Evolutionary conservation across 2,888 invertebrate species (phyloP).

Genomic region (Tipula unca): DNA sequence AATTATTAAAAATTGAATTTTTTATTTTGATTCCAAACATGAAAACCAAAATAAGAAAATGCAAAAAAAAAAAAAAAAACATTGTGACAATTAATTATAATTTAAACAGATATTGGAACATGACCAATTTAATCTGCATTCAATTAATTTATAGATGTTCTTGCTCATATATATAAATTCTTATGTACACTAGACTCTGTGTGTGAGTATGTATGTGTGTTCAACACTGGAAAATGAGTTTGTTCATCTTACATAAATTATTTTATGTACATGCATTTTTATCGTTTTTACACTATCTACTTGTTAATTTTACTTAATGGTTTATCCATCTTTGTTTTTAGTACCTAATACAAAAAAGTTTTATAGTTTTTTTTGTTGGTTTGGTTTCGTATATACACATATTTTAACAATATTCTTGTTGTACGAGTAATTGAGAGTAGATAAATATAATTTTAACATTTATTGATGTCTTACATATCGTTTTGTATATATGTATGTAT

Average conservation of each 20-base stretch:
- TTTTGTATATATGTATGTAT: neutral
- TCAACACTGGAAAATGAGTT: neutral
- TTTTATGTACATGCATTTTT: neutral
- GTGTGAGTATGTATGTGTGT: no score
- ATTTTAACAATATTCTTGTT: neutral
- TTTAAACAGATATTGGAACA: neutral
- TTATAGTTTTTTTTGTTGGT: neutral
- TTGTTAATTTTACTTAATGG: neutral
- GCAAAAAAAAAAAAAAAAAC: neutral
- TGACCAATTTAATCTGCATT: neutral
- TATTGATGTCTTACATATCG: no score
- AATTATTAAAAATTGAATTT: neutral
- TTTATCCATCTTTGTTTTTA: neutral
- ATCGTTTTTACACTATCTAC: neutral
- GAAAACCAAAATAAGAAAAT: neutral
- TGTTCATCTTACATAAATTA: neutral
- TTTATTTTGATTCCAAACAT: neutral
- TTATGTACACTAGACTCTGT: no score
- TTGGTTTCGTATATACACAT: neutral
- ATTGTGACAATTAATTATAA: neutral
- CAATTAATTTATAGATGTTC: neutral
- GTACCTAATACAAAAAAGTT: no score
- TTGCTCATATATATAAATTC: neutral
- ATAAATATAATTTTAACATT: neutral
- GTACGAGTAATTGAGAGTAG: neutral